Percentiles rank a stretch among this genome's conserved stretches.
Conservation (phyloP, 1,140 invertebrate species). For the Bombus turneri region DNA sequence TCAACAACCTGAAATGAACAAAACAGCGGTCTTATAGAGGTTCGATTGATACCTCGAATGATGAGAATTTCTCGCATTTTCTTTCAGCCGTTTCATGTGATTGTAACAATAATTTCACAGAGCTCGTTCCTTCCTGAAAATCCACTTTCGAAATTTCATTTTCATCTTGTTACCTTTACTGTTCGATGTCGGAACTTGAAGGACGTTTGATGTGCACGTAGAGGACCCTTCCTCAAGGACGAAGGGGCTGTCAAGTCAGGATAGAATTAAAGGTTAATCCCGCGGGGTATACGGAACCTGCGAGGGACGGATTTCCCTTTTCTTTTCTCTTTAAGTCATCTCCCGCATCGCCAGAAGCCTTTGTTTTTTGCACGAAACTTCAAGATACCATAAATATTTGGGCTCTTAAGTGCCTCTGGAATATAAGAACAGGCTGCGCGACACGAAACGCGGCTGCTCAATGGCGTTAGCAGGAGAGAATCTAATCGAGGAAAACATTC, state of each 20-base stretch:
- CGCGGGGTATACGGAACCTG: slow-evolving; percentile 69
- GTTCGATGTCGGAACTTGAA: slow-evolving; percentile 37
- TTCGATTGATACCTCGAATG: not conserved
- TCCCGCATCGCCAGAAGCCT: slow-evolving; percentile 59
- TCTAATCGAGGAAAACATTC: no score
- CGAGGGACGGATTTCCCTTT: slow-evolving; percentile 50
- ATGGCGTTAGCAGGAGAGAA: no score
- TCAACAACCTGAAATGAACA: no score
- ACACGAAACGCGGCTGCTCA: not conserved
- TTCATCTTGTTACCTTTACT: slow-evolving; percentile 45
- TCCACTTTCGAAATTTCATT: slow-evolving; percentile 66
- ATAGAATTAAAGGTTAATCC: slow-evolving; percentile 83
- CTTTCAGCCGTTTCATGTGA: not conserved
- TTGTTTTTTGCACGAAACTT: slow-evolving; percentile 75
- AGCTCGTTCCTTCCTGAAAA: not conserved
- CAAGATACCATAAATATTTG: slow-evolving; percentile 80
- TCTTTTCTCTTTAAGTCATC: slow-evolving; percentile 47
- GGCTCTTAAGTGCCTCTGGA: slow-evolving; percentile 73
- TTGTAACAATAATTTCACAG: not conserved
- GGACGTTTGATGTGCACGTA: slow-evolving; percentile 49
- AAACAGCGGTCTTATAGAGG: no score
- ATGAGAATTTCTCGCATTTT: not conserved
- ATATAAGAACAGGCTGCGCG: slow-evolving; percentile 64
- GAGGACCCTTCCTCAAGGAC: slow-evolving; percentile 50
- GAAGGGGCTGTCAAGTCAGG: slow-evolving; percentile 70